Conservation (phyloP, 2,113 vertebrate genomes). For the Nerophis lumbriciformis region DNA sequence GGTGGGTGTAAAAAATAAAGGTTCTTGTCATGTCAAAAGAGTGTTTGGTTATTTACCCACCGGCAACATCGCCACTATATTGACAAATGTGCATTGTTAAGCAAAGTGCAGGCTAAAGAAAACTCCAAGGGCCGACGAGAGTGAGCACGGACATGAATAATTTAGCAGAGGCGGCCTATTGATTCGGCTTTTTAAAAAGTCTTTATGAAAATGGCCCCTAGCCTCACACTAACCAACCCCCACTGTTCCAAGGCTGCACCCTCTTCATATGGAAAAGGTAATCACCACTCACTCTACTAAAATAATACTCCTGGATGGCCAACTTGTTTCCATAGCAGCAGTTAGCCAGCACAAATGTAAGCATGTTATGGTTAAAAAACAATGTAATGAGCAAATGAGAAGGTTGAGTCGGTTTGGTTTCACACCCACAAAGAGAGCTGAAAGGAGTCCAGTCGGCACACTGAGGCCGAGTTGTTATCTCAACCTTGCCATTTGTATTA, state of each 20-base stretch:
- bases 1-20: too few species aligned
- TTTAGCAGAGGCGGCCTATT: constrained; percentile 79
- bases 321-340: constrained; percentile 62
- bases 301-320: constrained; percentile 50
- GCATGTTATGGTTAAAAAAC: constrained; percentile 39
- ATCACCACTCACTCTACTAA: constrained; percentile 66
- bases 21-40: too few species aligned
- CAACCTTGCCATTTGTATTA: constrained; percentile 49
- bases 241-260: constrained; percentile 33
- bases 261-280: constrained; percentile 76
- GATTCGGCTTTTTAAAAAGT: constrained; percentile 80
- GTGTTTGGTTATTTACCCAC: neutral
- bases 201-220: constrained; percentile 75
- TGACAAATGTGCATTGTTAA: constrained; percentile 65
- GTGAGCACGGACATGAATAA: constrained; percentile 80
- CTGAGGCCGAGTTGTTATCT: constrained; percentile 40
- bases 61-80: neutral
- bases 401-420: constrained; percentile 25
- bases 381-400: neutral
- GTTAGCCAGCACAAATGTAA: constrained; percentile 59
- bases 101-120: constrained; percentile 53
- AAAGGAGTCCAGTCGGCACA: constrained; percentile 16
- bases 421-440: constrained; percentile 26
- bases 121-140: constrained; percentile 51
- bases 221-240: constrained; percentile 63